These are phyloP conservation scores for Thyatira batis DNA, from an alignment of 2,888 invertebrate genomes.

Conservation along the genomic window DNA sequence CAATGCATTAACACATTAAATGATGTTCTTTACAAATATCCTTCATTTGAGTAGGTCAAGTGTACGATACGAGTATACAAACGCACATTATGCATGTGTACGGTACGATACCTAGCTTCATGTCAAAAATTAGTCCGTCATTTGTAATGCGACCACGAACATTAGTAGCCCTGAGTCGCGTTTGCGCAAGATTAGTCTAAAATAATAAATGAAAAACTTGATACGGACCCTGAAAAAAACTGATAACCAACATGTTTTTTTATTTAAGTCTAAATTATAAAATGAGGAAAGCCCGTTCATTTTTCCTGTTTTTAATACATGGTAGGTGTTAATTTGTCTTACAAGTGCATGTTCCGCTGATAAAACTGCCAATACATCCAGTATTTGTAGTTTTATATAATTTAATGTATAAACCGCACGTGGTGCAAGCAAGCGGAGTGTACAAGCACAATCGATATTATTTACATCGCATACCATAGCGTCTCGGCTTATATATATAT, in stretches of 20 bases:
- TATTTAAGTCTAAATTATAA: background rate
- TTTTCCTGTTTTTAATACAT: background rate
- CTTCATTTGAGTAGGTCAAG: conserved; percentile 25
- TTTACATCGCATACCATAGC: background rate
- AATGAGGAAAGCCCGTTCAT: background rate
- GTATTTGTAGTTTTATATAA: no score
- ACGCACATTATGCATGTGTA: conserved; percentile 8
- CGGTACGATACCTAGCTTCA: conserved; percentile 1
- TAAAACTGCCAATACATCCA: background rate
- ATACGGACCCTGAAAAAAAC: background rate
- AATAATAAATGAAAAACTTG: conserved; percentile 15
- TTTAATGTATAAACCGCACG: background rate
- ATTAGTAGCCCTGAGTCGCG: conserved; percentile 26
- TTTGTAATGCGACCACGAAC: conserved; percentile 33
- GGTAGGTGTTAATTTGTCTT: background rate
- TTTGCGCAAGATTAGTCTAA: conserved; percentile 29
- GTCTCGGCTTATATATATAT: background rate
- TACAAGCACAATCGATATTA: background rate
- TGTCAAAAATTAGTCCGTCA: conserved; percentile 27
- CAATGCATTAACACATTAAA: conserved; percentile 14
- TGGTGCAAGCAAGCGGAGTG: background rate
- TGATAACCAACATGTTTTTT: no score
- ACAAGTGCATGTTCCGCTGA: background rate
- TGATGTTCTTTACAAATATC: background rate
- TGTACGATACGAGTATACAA: conserved; percentile 22